Evolutionary conservation across 2,888 invertebrate genomes (phyloP), one percentile per base, ranked within the genome.

Genomic region (Phymatocera aterrima): DNA sequence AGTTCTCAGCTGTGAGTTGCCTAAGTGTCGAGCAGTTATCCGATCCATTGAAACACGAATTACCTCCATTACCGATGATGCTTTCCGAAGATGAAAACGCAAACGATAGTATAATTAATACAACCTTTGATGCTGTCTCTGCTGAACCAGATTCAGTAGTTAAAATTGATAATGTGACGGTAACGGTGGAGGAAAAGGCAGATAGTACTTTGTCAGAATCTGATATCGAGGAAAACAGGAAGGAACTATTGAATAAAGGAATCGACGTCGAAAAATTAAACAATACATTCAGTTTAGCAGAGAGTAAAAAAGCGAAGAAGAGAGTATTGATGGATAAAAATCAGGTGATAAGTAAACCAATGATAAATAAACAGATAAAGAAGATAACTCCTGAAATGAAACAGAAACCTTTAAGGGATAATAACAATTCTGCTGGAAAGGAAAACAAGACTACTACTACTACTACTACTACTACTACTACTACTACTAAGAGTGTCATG

Each of bases 241-340:
- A 51, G 3, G 61, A 65, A 10, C 34, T 31, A 15, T 18, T 15
- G 6, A 6, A 28, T n/a, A 72, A 78, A 24, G 40, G 68, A 70
- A 61, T 78, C 4, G 48, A 78, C 21, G 31, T 48, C 8, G 43
- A 81, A 57, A 82, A 81, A 78, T 75, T 86, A n/a, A 87, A 86
- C 80, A 84, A 83, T 43, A 87, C 87, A 8, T 86, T 86, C 48
- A 82, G 74, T 74, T 75, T 84, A 2, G 75, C 79, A 21, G 84
- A 82, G 21, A 81, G 78, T 37, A 57, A 57, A 5, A 84, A 85
- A 81, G 75, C 79, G 3, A 88, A 83, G 34, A 90, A 90, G 79
- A 87, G 89, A 28, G 84, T 83, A n/a, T 81, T 90, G 3, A 78
- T 82, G 2, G 89, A 90, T 6, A 88, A 88, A 77, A 90, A 86